Evolutionary conservation across 1,140 invertebrate genomes (phyloP).

Genomic region (Bombus balteatus): DNA sequence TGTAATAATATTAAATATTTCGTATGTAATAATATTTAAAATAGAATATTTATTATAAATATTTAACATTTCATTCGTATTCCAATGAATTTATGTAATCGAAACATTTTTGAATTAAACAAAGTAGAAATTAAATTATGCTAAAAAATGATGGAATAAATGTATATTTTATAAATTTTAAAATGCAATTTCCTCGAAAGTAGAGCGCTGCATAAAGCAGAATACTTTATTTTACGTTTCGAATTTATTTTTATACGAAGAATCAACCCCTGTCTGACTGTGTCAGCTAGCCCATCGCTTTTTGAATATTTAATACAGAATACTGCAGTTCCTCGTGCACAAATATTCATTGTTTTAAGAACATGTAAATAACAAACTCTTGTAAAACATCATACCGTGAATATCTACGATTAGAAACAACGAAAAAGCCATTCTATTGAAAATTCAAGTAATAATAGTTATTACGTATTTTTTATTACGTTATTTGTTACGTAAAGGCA

Average conservation of each 20-base stretch:
- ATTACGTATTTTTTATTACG: neutral
- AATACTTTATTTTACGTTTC: neutral
- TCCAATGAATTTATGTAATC: neutral
- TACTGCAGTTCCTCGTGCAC: neutral
- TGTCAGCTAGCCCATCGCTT: neutral
- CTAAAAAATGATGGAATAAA: neutral
- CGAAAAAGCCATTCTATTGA: neutral
- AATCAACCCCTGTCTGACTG: neutral
- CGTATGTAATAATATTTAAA: too few species aligned
- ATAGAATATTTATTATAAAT: too few species aligned
- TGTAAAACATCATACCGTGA: neutral
- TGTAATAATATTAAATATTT: too few species aligned
- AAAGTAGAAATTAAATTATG: neutral
- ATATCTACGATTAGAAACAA: neutral
- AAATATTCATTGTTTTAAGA: neutral
- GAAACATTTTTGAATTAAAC: neutral
- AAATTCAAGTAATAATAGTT: neutral
- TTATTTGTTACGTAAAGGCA: too few species aligned
- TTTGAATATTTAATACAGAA: conserved; percentile 5
- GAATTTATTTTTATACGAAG: neutral
- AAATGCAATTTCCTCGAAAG: neutral
- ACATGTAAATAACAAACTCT: neutral
- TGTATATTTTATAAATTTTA: neutral
- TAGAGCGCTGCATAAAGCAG: neutral
- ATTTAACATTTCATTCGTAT: neutral